Evolutionary conservation across 2,888 invertebrate genomes (phyloP).

Genomic region (Metellina segmentata): DNA sequence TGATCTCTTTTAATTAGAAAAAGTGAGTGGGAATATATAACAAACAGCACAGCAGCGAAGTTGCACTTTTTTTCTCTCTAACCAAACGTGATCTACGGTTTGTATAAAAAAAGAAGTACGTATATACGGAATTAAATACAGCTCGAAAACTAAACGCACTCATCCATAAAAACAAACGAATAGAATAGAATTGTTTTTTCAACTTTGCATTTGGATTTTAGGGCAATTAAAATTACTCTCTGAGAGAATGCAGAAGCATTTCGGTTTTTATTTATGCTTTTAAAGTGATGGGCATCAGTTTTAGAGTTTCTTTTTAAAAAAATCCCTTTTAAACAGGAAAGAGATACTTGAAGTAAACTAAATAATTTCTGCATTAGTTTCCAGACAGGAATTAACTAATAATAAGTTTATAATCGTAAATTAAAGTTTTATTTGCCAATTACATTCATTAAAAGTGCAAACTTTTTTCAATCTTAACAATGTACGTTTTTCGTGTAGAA

Average conservation of each 20-base stretch:
- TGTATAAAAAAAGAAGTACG: constrained; percentile 1
- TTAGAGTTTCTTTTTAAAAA: not conserved
- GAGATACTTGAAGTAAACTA: not conserved
- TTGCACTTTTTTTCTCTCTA: not conserved
- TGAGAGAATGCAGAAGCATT: not conserved
- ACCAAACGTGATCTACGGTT: not conserved
- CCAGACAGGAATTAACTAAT: not conserved
- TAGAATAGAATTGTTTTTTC: not conserved
- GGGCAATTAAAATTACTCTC: constrained; percentile 49
- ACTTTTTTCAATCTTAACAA: too few relatives aligned
- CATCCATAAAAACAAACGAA: constrained; percentile 21
- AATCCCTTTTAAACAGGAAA: not conserved
- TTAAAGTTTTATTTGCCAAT: not conserved
- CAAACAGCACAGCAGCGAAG: not conserved
- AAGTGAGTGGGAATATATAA: not conserved
- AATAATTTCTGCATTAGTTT: not conserved
- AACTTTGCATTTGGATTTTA: constrained; percentile 29
- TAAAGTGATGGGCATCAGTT: not conserved
- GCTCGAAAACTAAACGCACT: constrained; percentile 40
- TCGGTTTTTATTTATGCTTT: not conserved
- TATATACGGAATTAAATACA: constrained; percentile 44
- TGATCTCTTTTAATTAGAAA: constrained; percentile 6
- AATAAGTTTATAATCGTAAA: not conserved
- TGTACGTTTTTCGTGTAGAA: not conserved
- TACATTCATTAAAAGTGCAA: too few relatives aligned